Percentiles rank a stretch among this genome's conserved stretches.
phyloP scores from a whole-genome alignment of 2,113 vertebrate species.

The Mohoua ochrocephala region DNA sequence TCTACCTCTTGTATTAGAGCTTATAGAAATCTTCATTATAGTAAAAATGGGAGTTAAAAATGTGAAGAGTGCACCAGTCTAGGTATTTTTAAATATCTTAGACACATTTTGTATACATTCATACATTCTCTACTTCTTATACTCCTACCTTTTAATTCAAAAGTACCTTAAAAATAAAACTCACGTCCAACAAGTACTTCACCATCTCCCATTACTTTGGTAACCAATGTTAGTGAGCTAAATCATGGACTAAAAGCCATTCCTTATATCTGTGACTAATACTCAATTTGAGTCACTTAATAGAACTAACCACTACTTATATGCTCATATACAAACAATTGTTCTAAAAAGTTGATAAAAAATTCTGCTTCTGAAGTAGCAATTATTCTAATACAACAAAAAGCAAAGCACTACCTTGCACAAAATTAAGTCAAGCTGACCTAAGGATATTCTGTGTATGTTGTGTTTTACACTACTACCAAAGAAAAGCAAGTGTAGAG shows the following conservation, averaged over 20 bases:
- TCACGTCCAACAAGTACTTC: background rate
- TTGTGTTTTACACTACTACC: background rate
- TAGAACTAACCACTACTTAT: background rate
- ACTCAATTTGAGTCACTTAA: background rate
- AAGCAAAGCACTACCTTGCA: background rate
- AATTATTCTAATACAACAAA: background rate
- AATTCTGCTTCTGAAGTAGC: background rate
- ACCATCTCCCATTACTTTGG: background rate
- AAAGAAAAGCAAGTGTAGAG: background rate
- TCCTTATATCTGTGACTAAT: background rate
- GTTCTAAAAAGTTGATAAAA: background rate
- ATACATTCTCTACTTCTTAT: background rate
- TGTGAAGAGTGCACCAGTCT: background rate
- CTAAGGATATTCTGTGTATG: background rate
- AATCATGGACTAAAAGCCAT: background rate
- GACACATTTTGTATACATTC: background rate
- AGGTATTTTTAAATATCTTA: background rate
- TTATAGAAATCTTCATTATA: background rate
- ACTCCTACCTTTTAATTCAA: background rate
- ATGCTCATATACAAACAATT: background rate
- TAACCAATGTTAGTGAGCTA: background rate
- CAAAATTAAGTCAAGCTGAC: background rate
- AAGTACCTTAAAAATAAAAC: background rate
- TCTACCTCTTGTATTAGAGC: background rate
- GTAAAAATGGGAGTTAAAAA: background rate